phyloP scores from a whole-genome alignment of 2,888 invertebrate species.

The Drosophila gaucha region DNA sequence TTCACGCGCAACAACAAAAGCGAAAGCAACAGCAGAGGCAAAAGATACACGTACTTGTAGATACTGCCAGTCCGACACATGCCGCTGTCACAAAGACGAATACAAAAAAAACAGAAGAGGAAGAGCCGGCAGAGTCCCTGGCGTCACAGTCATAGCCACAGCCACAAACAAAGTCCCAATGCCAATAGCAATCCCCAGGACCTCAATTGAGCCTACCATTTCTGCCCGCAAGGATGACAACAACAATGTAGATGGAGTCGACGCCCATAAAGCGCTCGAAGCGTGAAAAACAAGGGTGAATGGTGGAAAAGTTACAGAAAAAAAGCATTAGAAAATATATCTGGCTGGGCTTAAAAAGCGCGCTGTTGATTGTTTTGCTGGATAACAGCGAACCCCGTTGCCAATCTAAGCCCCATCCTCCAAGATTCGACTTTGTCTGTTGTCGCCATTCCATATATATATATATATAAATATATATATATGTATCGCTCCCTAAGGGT shows the following conservation, averaged over 20 bases:
- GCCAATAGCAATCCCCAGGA: slow-evolving; percentile 64
- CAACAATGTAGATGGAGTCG: slow-evolving; percentile 17
- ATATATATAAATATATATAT: background rate
- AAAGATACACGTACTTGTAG: slow-evolving; percentile 58
- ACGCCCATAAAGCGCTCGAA: slow-evolving; percentile 74
- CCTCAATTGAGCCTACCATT: slow-evolving; percentile 70
- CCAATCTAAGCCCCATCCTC: slow-evolving; percentile 25
- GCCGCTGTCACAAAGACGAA: slow-evolving; percentile 43
- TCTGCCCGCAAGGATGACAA: slow-evolving; percentile 52
- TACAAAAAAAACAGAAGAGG: background rate
- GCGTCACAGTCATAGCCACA: slow-evolving; percentile 45
- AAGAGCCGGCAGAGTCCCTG: background rate
- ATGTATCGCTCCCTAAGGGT: slow-evolving; percentile 58
- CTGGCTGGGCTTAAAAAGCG: slow-evolving; percentile 78
- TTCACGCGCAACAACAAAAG: slow-evolving; percentile 73
- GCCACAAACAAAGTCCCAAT: slow-evolving; percentile 62
- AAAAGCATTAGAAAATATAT: slow-evolving; percentile 80
- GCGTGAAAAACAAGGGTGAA: slow-evolving; percentile 82
- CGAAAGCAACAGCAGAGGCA: slow-evolving; percentile 4
- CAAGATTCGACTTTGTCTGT: too few species aligned
- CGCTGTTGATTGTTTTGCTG: slow-evolving; percentile 78
- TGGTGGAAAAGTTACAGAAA: slow-evolving; percentile 79
- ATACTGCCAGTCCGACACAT: slow-evolving; percentile 59
- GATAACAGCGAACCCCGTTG: slow-evolving; percentile 65
- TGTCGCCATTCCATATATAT: too few species aligned